Evolutionary conservation across 1,140 invertebrate species (phyloP).

Genomic region (Aplysia californica): DNA sequence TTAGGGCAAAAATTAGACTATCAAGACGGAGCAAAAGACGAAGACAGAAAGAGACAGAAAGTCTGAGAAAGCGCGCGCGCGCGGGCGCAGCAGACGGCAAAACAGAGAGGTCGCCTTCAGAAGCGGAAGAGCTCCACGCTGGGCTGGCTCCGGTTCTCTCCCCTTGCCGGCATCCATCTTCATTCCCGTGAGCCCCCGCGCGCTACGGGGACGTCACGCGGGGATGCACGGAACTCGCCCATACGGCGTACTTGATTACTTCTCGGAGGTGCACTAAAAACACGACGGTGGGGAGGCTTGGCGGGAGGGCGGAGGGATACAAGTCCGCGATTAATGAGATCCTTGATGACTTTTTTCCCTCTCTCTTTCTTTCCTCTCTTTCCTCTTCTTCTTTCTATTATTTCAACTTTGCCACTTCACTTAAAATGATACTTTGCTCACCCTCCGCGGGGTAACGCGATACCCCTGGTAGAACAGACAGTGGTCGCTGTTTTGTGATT

Average conservation of each 20-base stretch:
- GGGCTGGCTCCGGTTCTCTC: not conserved
- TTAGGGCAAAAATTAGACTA: too few species aligned
- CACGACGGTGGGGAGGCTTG: constrained; percentile 10
- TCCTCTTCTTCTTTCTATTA: not conserved
- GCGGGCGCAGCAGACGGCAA: too few species aligned
- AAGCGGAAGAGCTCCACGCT: too few species aligned
- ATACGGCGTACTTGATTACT: constrained; percentile 22
- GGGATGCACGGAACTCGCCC: constrained; percentile 12
- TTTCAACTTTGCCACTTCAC: not conserved
- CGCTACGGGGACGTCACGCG: not conserved
- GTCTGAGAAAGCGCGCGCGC: too few species aligned
- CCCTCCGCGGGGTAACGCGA: too few species aligned
- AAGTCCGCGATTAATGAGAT: constrained; percentile 19
- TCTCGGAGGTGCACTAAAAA: constrained; percentile 17
- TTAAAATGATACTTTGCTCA: too few species aligned
- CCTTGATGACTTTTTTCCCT: not conserved
- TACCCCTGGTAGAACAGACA: too few species aligned
- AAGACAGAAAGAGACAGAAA: too few species aligned
- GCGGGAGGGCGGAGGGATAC: constrained; percentile 25
- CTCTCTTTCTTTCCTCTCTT: not conserved
- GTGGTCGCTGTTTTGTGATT: too few species aligned
- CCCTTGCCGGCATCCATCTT: constrained; percentile 4
- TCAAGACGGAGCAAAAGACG: too few species aligned
- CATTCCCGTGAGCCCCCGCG: not conserved
- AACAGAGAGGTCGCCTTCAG: too few species aligned